Evolutionary conservation across 2,113 vertebrate genomes (phyloP).

Genomic region (Toxostoma redivivum): DNA sequence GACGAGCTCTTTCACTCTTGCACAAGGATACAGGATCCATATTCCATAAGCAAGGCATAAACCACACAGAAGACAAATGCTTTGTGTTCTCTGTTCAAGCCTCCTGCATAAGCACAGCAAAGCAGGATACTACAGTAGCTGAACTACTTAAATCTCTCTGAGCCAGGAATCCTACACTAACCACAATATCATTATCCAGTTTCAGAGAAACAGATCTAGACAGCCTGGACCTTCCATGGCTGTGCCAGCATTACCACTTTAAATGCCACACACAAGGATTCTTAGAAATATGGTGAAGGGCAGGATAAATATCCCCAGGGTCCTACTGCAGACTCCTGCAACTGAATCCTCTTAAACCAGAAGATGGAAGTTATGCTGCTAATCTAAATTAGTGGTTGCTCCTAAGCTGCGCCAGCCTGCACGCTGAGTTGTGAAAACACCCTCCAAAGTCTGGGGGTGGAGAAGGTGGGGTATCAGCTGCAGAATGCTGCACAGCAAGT

Average conservation of each 20-base stretch:
- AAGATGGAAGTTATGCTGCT: not conserved
- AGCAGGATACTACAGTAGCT: not conserved
- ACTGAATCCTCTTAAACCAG: not conserved
- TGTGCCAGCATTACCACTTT: not conserved
- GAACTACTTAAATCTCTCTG: not conserved
- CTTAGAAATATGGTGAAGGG: not conserved
- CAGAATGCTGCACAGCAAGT: not conserved
- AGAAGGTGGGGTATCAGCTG: not conserved
- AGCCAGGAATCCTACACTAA: not conserved
- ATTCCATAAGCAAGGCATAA: not conserved
- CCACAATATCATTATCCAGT: not conserved
- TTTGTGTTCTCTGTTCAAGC: not conserved
- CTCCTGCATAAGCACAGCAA: not conserved
- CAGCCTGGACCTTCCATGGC: not conserved
- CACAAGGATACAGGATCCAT: not conserved
- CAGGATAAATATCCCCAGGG: not conserved
- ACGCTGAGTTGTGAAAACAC: not conserved
- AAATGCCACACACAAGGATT: not conserved
- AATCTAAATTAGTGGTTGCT: constrained; percentile 31
- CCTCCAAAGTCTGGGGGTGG: not conserved
- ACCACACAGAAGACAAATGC: not conserved
- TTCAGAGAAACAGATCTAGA: not conserved
- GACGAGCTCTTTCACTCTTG: fast-evolving
- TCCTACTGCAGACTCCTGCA: constrained; percentile 5
- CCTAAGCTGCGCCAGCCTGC: not conserved